Evolutionary conservation across 1,140 invertebrate genomes (phyloP).

Genomic region (Saccostrea echinata): DNA sequence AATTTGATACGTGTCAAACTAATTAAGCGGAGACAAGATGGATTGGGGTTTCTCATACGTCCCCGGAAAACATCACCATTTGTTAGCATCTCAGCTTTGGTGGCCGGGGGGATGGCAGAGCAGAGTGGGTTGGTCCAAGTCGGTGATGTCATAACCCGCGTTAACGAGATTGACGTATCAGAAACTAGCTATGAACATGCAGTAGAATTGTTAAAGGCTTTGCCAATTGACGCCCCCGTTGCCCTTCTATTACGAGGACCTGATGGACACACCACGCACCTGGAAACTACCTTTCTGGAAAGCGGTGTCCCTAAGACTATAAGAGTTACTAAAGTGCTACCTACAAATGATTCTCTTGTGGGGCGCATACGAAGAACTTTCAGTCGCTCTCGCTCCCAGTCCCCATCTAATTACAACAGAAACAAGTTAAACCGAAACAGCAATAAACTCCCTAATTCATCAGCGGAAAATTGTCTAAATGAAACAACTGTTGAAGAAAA

Average conservation of each 20-base stretch:
- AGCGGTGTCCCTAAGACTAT: conserved; percentile 72
- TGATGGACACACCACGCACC: conserved; percentile 71
- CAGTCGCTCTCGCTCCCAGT: conserved; percentile 60
- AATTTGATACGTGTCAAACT: conserved; percentile 76
- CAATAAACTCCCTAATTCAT: conserved; percentile 47
- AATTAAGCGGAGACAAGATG: conserved; percentile 68
- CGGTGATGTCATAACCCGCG: conserved; percentile 73
- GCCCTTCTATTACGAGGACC: conserved; percentile 70
- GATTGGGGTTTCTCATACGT: conserved; percentile 75
- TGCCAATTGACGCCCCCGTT: conserved; percentile 67
- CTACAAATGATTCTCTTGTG: conserved; percentile 67
- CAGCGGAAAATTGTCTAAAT: neutral
- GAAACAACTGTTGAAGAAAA: conserved; percentile 34
- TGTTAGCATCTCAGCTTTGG: conserved; percentile 72
- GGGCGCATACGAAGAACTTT: conserved; percentile 65
- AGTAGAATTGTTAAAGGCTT: conserved; percentile 70
- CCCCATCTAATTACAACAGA: conserved; percentile 54
- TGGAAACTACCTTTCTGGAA: conserved; percentile 74
- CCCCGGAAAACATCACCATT: conserved; percentile 69
- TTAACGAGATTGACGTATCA: conserved; percentile 73
- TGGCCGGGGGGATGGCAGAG: conserved; percentile 70
- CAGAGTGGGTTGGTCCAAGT: conserved; percentile 74
- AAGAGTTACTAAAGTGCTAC: conserved; percentile 69
- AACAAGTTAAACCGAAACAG: conserved; percentile 43
- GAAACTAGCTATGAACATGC: conserved; percentile 72